phyloP scores from a whole-genome alignment of 2,797 vertebrate species.

The Pygocentrus nattereri region DNA sequence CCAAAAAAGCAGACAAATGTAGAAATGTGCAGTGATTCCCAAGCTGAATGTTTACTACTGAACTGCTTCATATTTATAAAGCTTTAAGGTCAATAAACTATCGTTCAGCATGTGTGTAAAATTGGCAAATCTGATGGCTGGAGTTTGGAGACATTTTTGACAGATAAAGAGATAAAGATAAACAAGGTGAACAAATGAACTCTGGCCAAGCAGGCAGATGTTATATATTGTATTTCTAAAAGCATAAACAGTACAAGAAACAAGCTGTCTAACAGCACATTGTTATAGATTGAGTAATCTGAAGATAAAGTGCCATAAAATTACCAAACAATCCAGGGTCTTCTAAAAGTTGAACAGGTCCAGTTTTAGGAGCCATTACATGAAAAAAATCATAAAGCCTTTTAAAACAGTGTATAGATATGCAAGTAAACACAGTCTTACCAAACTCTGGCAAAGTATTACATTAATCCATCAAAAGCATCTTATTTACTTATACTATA shows the following conservation, averaged over 20 bases:
- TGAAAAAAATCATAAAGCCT: too few relatives aligned
- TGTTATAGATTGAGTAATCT: not conserved
- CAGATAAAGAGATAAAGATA: not conserved
- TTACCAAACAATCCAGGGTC: too few relatives aligned
- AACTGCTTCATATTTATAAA: not conserved
- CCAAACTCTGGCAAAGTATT: too few relatives aligned
- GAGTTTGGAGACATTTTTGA: not conserved
- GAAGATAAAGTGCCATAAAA: too few relatives aligned
- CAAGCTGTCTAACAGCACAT: not conserved
- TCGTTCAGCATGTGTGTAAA: not conserved
- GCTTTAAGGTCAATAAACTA: not conserved
- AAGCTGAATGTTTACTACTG: not conserved
- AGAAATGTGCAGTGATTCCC: not conserved
- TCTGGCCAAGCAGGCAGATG: not conserved
- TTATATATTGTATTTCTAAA: not conserved
- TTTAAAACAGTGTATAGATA: too few relatives aligned
- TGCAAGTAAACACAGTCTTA: too few relatives aligned
- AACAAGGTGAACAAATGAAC: not conserved
- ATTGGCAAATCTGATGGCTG: not conserved
- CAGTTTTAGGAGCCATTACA: too few relatives aligned
- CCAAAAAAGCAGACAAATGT: not conserved
- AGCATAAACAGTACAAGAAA: not conserved
- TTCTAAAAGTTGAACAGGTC: too few relatives aligned
- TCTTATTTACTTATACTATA: too few relatives aligned
- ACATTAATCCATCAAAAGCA: too few relatives aligned